Evolutionary conservation across 92 coral and sea anemone species (phyloP).

Genomic region (Palythoa grandis): DNA sequence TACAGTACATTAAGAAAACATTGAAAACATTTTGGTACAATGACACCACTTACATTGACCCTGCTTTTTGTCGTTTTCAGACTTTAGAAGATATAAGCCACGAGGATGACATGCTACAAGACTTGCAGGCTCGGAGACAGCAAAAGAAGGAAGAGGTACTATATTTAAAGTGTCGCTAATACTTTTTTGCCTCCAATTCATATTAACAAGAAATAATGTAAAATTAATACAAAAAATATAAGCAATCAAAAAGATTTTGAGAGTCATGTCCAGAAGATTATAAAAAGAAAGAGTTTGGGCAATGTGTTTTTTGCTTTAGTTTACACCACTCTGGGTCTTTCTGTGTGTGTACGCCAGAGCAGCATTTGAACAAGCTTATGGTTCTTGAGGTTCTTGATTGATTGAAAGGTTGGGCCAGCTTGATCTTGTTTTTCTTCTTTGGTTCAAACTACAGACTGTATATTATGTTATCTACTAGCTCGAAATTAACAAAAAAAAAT

Average conservation of each 20-base stretch:
- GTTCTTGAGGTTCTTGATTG: background rate
- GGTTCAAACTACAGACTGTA: background rate
- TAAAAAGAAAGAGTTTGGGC: no score
- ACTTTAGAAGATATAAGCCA: slow-evolving; percentile 14
- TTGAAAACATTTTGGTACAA: no score
- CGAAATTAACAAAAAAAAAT: background rate
- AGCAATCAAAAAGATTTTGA: background rate
- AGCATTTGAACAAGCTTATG: background rate
- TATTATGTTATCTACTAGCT: background rate
- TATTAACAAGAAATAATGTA: background rate
- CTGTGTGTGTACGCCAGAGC: no score
- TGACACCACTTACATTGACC: no score
- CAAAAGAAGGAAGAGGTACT: slow-evolving; percentile 42
- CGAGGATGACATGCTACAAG: slow-evolving; percentile 39
- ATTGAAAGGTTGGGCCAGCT: background rate
- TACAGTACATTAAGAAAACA: no score
- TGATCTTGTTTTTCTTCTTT: no score
- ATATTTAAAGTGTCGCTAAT: background rate
- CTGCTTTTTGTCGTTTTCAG: background rate
- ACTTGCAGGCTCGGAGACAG: slow-evolving; percentile 43
- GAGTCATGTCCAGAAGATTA: no score
- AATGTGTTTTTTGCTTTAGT: no score
- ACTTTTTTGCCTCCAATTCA: background rate
- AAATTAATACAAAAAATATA: no score
- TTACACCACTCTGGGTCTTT: no score